phyloP scores from a whole-genome alignment of 2,113 vertebrate species.

The Corythaeola cristata region DNA sequence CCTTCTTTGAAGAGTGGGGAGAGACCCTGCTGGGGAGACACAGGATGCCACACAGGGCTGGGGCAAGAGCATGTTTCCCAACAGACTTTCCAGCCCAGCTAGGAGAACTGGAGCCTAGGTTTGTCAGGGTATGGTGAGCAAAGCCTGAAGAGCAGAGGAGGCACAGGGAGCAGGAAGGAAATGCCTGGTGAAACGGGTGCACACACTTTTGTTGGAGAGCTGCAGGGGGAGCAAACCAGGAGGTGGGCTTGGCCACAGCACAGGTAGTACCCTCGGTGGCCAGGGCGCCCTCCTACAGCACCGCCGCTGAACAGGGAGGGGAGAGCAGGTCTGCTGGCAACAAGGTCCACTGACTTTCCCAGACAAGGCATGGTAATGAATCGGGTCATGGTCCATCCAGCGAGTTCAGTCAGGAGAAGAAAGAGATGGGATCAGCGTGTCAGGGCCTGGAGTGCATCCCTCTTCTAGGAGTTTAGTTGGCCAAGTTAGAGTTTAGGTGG shows the following conservation, averaged over 20 bases:
- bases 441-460: background rate
- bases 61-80: background rate
- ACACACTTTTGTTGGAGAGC: background rate
- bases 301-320: background rate
- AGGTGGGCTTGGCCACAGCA: background rate
- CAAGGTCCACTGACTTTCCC: background rate
- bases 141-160: background rate
- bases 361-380: background rate
- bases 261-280: background rate
- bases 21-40: background rate
- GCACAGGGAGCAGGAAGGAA: background rate
- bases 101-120: background rate
- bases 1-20: background rate
- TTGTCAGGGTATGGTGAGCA: background rate
- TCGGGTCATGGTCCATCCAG: background rate
- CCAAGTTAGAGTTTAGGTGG: background rate
- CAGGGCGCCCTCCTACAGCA: too few species aligned
- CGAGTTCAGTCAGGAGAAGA: background rate
- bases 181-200: background rate
- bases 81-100: background rate
- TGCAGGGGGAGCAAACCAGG: background rate
- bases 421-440: background rate
- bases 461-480: background rate
- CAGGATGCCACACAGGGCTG: background rate
- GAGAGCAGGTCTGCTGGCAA: background rate